These are phyloP conservation scores for Acanthosepion esculentum DNA, from an alignment of 2,888 invertebrate species.

Conservation along the genomic window DNA sequence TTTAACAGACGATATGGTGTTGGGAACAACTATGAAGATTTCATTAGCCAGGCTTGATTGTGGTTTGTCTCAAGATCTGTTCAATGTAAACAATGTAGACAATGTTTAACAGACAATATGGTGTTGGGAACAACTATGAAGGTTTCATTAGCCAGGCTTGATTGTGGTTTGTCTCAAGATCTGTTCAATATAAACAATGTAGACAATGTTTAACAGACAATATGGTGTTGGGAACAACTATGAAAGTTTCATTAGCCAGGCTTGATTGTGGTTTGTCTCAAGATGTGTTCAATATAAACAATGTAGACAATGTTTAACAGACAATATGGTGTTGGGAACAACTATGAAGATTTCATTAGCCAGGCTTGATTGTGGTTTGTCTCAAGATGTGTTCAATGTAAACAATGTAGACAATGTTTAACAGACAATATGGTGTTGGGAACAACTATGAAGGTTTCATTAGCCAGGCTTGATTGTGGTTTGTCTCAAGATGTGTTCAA, in stretches of 20 bases:
- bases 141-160: neutral
- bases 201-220: neutral
- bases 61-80: neutral
- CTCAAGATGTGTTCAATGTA: neutral
- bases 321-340: neutral
- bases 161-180: neutral
- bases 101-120: neutral
- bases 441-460: neutral
- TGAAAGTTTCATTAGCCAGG: neutral
- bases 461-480: neutral
- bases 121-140: neutral
- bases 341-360: neutral
- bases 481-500: neutral
- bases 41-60: neutral
- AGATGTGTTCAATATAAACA: too few relatives aligned
- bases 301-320: neutral
- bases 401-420: too few relatives aligned
- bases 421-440: neutral
- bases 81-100: too few relatives aligned
- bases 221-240: conserved; percentile 4
- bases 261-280: neutral
- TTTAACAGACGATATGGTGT: neutral
- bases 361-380: neutral
- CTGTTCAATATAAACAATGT: too few relatives aligned
- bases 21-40: neutral